A percentile compares a stretch with the other conserved stretches of the same genome.
phyloP scores from a whole-genome alignment of 2,888 invertebrate species.

The Smittia aterrima region DNA sequence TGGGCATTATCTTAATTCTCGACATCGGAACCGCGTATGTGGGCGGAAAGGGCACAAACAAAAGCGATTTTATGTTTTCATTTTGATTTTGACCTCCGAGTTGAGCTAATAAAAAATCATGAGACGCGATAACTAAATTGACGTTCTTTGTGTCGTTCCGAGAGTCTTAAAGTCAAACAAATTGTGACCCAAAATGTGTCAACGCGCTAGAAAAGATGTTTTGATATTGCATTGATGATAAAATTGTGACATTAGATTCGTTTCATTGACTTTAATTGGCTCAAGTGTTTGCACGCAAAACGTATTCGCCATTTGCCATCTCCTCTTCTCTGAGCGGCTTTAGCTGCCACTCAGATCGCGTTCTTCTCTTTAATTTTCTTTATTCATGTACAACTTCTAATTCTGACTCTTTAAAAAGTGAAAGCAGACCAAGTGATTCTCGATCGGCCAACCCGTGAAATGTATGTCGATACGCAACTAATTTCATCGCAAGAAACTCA shows the following conservation, averaged over 20 bases:
- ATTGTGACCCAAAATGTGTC: constrained; percentile 11
- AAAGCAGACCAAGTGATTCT: too few relatives aligned
- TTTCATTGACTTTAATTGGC: neutral
- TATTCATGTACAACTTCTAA: too few relatives aligned
- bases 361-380: too few relatives aligned
- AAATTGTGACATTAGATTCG: neutral
- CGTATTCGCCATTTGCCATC: neutral
- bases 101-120: neutral
- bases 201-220: neutral
- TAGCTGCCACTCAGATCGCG: too few relatives aligned
- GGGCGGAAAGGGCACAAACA: neutral
- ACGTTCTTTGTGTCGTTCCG: neutral
- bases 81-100: neutral
- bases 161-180: neutral
- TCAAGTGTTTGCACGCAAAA: neutral
- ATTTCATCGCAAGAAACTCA: too few relatives aligned
- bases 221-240: neutral
- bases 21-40: neutral
- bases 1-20: neutral
- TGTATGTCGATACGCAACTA: too few relatives aligned
- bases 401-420: too few relatives aligned
- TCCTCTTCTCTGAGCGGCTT: too few relatives aligned
- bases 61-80: neutral
- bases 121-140: neutral
- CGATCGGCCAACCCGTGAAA: too few relatives aligned